Percentiles rank a stretch among this genome's conserved stretches.
Conservation (phyloP, 2,113 vertebrate species). For the Barnardius zonarius region DNA sequence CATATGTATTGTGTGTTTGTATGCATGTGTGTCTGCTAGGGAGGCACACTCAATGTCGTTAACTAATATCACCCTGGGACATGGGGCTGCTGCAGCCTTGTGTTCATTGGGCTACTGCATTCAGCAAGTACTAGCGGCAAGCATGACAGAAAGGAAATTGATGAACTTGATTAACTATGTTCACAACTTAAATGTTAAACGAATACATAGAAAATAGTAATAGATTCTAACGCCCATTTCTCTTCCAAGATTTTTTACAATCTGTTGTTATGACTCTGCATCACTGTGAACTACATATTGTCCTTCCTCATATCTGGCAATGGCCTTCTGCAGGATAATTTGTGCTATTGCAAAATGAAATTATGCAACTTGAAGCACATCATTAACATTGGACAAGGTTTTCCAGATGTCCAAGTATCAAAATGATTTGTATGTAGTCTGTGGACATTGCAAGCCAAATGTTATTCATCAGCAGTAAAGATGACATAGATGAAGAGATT, state of each 20-base stretch:
- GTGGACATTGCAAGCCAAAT: background rate
- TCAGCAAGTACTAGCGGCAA: background rate
- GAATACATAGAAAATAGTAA: background rate
- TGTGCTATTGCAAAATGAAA: background rate
- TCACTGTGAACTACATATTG: background rate
- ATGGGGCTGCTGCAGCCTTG: background rate
- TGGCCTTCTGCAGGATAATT: conserved; percentile 14
- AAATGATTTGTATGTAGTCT: conserved; percentile 3
- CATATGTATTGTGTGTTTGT: too few relatives aligned
- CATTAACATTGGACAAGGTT: conserved; percentile 8
- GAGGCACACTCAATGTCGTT: background rate
- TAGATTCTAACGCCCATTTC: background rate
- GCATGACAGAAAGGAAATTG: background rate
- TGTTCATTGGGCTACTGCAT: background rate
- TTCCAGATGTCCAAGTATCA: conserved; percentile 25
- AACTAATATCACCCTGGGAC: background rate
- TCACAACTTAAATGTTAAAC: background rate
- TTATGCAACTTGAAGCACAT: conserved; percentile 14
- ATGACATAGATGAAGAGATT: background rate
- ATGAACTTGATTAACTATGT: background rate
- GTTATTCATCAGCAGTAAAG: conserved; percentile 3
- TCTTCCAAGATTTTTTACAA: background rate
- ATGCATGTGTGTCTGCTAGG: background rate
- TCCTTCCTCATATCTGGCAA: background rate
- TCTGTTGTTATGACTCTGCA: background rate